Conservation (phyloP, 2,113 vertebrate genomes). For the Phylloscopus trochiloides region DNA sequence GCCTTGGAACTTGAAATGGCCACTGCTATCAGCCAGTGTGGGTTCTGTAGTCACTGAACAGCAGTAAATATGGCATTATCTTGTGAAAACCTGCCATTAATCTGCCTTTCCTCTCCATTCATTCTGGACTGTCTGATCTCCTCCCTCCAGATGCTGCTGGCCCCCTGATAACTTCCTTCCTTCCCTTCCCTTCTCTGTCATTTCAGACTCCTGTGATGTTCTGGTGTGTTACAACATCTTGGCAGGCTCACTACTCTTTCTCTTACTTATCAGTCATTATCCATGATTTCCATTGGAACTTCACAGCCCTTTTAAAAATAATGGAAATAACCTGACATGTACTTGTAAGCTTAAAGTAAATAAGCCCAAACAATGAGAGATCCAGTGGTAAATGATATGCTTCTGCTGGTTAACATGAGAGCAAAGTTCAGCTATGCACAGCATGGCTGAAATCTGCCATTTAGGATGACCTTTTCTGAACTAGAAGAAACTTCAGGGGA, state of each 20-base stretch:
- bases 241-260: not conserved
- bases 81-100: conserved; percentile 32
- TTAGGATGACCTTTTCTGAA: not conserved
- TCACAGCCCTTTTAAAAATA: not conserved
- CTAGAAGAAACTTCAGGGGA: not conserved
- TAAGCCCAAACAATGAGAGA: not conserved
- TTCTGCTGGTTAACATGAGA: not conserved
- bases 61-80: conserved; percentile 12
- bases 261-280: conserved; percentile 28
- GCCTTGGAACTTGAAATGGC: not conserved
- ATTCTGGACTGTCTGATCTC: conserved; percentile 22
- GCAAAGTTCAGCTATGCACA: not conserved
- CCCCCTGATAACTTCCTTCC: conserved; percentile 30
- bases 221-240: not conserved
- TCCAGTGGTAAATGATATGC: not conserved
- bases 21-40: not conserved
- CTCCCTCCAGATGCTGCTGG: conserved; percentile 28
- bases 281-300: conserved; percentile 20
- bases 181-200: not conserved
- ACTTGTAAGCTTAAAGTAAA: conserved; percentile 13
- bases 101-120: not conserved
- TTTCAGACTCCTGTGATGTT: conserved; percentile 22
- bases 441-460: not conserved
- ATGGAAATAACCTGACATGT: conserved; percentile 30
- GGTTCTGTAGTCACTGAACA: not conserved